Percentiles rank a stretch among this genome's conserved stretches.
These are phyloP conservation scores for Onthophagus sagittarius DNA, from an alignment of 2,888 invertebrate genomes.

Conservation along the genomic window DNA sequence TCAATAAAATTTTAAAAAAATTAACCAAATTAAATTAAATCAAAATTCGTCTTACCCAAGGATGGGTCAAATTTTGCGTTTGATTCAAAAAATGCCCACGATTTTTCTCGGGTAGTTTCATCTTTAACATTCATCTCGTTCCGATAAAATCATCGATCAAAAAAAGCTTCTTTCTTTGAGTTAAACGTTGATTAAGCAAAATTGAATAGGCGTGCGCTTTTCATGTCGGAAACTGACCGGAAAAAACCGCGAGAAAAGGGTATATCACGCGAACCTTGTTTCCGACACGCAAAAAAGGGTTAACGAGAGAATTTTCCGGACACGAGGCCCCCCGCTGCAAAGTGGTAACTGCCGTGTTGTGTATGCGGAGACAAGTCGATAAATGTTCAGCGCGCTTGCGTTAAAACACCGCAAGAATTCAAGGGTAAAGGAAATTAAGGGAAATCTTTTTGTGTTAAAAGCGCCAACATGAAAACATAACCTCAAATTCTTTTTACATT, in stretches of 20 bases:
- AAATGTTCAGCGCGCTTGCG: not conserved
- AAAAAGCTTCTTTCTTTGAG: not conserved
- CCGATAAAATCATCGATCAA: not conserved
- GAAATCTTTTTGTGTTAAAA: no score
- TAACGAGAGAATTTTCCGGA: not conserved
- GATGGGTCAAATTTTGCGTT: constrained; percentile 25
- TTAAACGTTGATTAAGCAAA: not conserved
- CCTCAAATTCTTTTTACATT: no score
- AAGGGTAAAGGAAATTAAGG: no score
- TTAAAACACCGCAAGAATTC: not conserved
- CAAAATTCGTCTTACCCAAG: constrained; percentile 34
- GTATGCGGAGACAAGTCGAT: not conserved
- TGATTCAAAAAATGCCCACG: constrained; percentile 1
- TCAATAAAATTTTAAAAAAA: constrained; percentile 25
- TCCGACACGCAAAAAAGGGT: not conserved
- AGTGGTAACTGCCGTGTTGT: not conserved
- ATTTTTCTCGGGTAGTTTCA: constrained; percentile 20
- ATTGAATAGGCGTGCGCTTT: not conserved
- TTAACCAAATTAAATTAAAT: not conserved
- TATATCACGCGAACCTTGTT: not conserved
- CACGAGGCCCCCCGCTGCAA: not conserved
- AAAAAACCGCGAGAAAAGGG: not conserved
- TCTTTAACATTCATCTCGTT: constrained; percentile 18
- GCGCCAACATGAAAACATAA: no score
- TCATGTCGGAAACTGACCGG: not conserved